phyloP scores from a whole-genome alignment of 2,113 vertebrate genomes.

The Halcyon senegalensis region DNA sequence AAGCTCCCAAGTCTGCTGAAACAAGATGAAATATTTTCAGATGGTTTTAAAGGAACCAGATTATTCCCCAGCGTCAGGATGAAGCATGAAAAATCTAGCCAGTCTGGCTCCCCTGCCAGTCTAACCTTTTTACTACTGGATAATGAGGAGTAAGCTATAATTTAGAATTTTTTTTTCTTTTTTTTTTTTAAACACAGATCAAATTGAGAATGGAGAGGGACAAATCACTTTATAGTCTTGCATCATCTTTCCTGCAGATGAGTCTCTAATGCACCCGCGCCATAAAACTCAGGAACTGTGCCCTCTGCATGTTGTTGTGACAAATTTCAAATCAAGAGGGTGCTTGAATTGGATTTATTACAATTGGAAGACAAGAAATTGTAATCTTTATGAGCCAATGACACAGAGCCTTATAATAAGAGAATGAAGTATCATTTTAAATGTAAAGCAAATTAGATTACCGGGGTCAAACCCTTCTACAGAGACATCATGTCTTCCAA shows the following conservation, averaged over 20 bases:
- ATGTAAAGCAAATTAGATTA: slow-evolving; percentile 81
- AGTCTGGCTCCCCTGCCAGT: slow-evolving; percentile 68
- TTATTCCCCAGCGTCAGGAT: slow-evolving; percentile 57
- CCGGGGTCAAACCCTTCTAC: slow-evolving; percentile 72
- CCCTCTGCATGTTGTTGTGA: slow-evolving; percentile 75
- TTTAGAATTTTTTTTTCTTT: neutral
- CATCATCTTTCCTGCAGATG: slow-evolving; percentile 56
- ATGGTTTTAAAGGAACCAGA: slow-evolving; percentile 62
- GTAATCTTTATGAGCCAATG: slow-evolving; percentile 75
- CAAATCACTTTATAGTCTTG: slow-evolving; percentile 40
- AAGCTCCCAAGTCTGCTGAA: slow-evolving; percentile 50
- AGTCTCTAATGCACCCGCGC: neutral
- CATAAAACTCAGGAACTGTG: slow-evolving; percentile 45
- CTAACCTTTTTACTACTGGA: slow-evolving; percentile 68
- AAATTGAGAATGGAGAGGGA: slow-evolving; percentile 43
- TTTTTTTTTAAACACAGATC: neutral
- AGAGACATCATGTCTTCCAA: slow-evolving; percentile 53
- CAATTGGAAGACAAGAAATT: slow-evolving; percentile 74
- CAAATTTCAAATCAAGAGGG: slow-evolving; percentile 74
- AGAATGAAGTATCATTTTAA: slow-evolving; percentile 79
- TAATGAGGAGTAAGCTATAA: slow-evolving; percentile 71
- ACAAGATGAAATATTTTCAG: slow-evolving; percentile 60
- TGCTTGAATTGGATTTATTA: slow-evolving; percentile 77
- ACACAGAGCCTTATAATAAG: slow-evolving; percentile 72
- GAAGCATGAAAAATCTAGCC: slow-evolving; percentile 42